These are phyloP conservation scores for Micrasema minimum DNA, from an alignment of 1,140 invertebrate species.

Conservation along the genomic window DNA sequence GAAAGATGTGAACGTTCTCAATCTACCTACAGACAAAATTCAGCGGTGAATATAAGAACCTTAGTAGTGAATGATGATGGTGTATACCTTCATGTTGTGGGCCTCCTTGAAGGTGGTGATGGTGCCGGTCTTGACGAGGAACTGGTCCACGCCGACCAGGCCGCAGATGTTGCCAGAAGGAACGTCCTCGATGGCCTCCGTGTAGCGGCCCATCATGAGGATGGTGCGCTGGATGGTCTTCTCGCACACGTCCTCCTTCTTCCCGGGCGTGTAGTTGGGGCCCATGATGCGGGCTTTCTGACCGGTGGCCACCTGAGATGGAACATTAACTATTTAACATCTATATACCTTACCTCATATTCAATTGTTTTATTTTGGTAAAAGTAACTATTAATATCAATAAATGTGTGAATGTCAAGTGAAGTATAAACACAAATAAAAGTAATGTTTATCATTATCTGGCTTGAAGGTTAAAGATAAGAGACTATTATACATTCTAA, in stretches of 20 bases:
- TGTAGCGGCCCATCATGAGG: constrained; percentile 99
- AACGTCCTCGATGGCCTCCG: constrained; percentile 99
- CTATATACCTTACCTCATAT: too few relatives aligned
- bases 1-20: too few relatives aligned
- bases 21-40: too few relatives aligned
- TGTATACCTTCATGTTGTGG: constrained; percentile 90
- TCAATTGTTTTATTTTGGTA: too few relatives aligned
- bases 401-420: too few relatives aligned
- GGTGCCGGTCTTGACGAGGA: constrained; percentile 99
- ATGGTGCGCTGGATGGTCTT: constrained; percentile 99
- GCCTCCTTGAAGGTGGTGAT: constrained; percentile 99
- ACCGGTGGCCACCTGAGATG: constrained; percentile 78
- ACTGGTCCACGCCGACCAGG: constrained; percentile 99
- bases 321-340: neutral
- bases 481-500: too few relatives aligned
- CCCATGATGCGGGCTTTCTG: constrained; percentile 98
- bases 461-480: too few relatives aligned
- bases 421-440: too few relatives aligned
- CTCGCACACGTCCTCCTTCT: constrained; percentile 99
- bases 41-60: too few relatives aligned
- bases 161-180: constrained; percentile 99
- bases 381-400: too few relatives aligned
- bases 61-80: too few relatives aligned
- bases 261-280: constrained; percentile 96
- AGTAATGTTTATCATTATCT: too few relatives aligned